Percentiles rank a stretch among this genome's conserved stretches.
Evolutionary conservation across 2,888 invertebrate species (phyloP).

Genomic region (Neuroscelio doddi): DNA sequence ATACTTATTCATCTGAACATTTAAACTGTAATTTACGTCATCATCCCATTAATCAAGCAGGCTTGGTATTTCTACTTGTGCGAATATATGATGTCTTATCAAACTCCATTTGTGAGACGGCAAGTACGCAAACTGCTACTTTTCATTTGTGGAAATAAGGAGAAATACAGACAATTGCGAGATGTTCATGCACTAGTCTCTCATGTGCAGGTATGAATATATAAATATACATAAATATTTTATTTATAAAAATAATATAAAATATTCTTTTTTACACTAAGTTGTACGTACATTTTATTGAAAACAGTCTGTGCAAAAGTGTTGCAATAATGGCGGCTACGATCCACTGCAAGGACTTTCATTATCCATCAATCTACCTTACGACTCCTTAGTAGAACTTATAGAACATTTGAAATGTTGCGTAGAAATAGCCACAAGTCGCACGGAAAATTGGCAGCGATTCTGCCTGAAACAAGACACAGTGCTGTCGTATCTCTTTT

Average conservation of each 20-base stretch:
- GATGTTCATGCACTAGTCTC: slow-evolving; percentile 95
- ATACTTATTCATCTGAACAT: too few species aligned
- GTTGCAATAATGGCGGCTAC: slow-evolving; percentile 75
- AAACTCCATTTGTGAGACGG: slow-evolving; percentile 90
- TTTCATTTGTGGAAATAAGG: slow-evolving; percentile 95
- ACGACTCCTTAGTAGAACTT: slow-evolving; percentile 93
- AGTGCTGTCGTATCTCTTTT: slow-evolving; percentile 87
- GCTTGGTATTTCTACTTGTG: slow-evolving; percentile 88
- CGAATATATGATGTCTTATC: slow-evolving; percentile 96
- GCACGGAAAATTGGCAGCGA: slow-evolving; percentile 96
- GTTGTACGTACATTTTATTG: slow-evolving; percentile 7
- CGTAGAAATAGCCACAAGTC: slow-evolving; percentile 90
- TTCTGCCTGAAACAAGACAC: slow-evolving; percentile 85
- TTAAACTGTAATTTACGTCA: too few species aligned
- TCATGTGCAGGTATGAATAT: slow-evolving; percentile 80
- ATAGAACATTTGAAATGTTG: slow-evolving; percentile 97
- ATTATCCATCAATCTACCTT: slow-evolving; percentile 78
- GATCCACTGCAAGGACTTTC: slow-evolving; percentile 71
- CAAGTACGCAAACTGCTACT: slow-evolving; percentile 94
- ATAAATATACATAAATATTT: too few species aligned
- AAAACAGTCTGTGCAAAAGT: slow-evolving; percentile 73
- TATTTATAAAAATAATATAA: too few species aligned
- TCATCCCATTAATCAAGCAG: slow-evolving; percentile 68
- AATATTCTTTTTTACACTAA: slow-evolving; percentile 2
- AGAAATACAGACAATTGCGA: slow-evolving; percentile 93